Evolutionary conservation across 1,140 invertebrate species (phyloP), one percentile per base, ranked within the genome.

Genomic region (Bradysia coprophila): DNA sequence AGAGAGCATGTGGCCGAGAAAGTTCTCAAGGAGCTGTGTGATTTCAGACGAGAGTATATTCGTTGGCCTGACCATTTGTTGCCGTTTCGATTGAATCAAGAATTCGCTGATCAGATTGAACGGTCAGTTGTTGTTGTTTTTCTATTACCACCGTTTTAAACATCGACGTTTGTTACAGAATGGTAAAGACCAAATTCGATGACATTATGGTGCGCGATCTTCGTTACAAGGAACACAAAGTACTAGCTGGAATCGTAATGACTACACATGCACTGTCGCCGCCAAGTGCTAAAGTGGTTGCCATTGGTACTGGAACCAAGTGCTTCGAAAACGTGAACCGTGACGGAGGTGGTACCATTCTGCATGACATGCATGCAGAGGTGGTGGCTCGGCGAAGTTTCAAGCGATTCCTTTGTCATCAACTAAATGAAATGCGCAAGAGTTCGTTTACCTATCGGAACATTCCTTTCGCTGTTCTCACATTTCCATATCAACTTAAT

Each of bases 301-400:
- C 74, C 13, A 71, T 86, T 2, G 74, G 81, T 2, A n/a, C n/a
- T n/a, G n/a, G n/a, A n/a, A n/a, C n/a, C n/a, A n/a, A n/a, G n/a
- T n/a, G n/a, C n/a, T n/a, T 87, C 84, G 46, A 91, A 91, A 20
- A 95, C 90, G 0, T 95, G 95, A 62, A 93, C 88, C 56, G 78
- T 95, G 72, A 72, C 38, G 92, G 91, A 0, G 65, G 75, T 21
- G 78, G 80, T 3, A 54, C 95, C 11, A 94, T 94, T 59, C 18
- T 34, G 13, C 32, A 13, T 3, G 92, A 96, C 58, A 91, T 88
- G 52, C 92, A 95, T 55, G 91, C 90, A 0, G 91, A 95, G 70
- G 87, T 96, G 21, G 67, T 91, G 10, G 72, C 78, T 2, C 67
- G 84, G 20, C 67, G 87, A 41, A 86, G 81, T 55, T 63, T 89